A percentile compares a stretch with the other conserved stretches of the same genome.
These are phyloP conservation scores for Lepidothrix coronata DNA, from an alignment of 2,113 vertebrate species.

Conservation along the genomic window DNA sequence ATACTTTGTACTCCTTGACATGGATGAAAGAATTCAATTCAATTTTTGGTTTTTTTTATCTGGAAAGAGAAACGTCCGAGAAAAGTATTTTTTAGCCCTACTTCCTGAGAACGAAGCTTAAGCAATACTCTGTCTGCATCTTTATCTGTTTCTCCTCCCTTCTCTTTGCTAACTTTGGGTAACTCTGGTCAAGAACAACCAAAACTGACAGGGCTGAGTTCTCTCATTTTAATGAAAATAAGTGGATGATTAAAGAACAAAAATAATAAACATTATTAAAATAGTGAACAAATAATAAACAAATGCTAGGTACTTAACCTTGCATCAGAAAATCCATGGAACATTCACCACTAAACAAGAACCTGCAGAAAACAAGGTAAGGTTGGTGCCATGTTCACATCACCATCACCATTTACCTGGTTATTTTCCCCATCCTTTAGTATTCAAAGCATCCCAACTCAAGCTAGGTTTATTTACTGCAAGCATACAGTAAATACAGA, in stretches of 20 bases:
- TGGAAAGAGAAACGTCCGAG: not conserved
- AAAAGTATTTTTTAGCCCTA: not conserved
- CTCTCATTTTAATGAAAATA: not conserved
- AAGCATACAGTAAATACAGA: not conserved
- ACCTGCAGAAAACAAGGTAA: not conserved
- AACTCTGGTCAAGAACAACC: not conserved
- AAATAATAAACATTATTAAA: not conserved
- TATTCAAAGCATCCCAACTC: not conserved
- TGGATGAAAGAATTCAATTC: slow-evolving; percentile 44
- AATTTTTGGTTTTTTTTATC: not conserved
- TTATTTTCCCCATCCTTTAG: not conserved
- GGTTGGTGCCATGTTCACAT: not conserved
- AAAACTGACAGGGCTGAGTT: not conserved
- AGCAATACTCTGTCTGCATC: not conserved
- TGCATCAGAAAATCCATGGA: not conserved
- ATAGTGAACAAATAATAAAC: not conserved
- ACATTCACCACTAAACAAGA: not conserved
- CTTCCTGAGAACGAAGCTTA: not conserved
- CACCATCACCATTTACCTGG: not conserved
- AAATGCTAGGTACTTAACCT: not conserved
- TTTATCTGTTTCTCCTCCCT: not conserved
- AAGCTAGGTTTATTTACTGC: not conserved
- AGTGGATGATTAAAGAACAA: not conserved
- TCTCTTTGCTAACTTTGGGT: not conserved
- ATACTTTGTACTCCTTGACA: slow-evolving; percentile 22